phyloP scores from a whole-genome alignment of 23 tunicate genomes.

The Pegea sp. region DNA sequence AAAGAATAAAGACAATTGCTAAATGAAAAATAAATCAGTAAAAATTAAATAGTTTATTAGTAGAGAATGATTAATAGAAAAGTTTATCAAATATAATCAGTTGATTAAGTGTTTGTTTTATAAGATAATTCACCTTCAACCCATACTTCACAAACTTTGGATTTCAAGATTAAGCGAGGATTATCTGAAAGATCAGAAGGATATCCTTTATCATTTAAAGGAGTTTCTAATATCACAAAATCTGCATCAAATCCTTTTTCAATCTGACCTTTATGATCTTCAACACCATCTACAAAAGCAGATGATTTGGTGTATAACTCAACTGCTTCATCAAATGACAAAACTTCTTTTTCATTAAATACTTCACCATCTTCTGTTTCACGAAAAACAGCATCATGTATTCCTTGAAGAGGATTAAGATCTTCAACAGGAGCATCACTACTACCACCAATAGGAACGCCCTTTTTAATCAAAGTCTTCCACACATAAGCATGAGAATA shows the following conservation, averaged over 20 bases:
- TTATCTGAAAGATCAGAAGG: slow-evolving; percentile 31
- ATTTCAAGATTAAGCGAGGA: slow-evolving; percentile 20
- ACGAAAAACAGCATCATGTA: slow-evolving; percentile 68
- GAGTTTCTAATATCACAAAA: slow-evolving; percentile 49
- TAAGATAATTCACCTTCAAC: slow-evolving; percentile 14
- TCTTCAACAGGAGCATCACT: slow-evolving; percentile 72
- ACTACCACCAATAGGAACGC: slow-evolving; percentile 44
- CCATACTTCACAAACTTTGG: slow-evolving; percentile 52
- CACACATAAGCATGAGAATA: slow-evolving; percentile 41
- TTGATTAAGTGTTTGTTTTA: not conserved
- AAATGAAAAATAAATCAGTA: too few species aligned
- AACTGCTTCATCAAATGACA: slow-evolving; percentile 67
- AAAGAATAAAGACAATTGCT: too few species aligned
- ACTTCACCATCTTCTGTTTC: slow-evolving; percentile 15
- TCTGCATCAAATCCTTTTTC: slow-evolving; percentile 54
- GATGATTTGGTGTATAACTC: slow-evolving; percentile 56
- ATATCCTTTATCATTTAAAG: slow-evolving; percentile 10
- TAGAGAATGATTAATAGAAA: too few species aligned
- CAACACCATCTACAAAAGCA: slow-evolving; percentile 53
- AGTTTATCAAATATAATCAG: too few species aligned
- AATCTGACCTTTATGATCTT: slow-evolving; percentile 26
- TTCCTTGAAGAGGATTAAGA: slow-evolving; percentile 47
- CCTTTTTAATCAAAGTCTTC: slow-evolving; percentile 46
- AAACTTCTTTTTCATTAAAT: slow-evolving; percentile 28
- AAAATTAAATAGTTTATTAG: too few species aligned